phyloP scores from a whole-genome alignment of 2,113 vertebrate species.

The Elachura formosa region DNA sequence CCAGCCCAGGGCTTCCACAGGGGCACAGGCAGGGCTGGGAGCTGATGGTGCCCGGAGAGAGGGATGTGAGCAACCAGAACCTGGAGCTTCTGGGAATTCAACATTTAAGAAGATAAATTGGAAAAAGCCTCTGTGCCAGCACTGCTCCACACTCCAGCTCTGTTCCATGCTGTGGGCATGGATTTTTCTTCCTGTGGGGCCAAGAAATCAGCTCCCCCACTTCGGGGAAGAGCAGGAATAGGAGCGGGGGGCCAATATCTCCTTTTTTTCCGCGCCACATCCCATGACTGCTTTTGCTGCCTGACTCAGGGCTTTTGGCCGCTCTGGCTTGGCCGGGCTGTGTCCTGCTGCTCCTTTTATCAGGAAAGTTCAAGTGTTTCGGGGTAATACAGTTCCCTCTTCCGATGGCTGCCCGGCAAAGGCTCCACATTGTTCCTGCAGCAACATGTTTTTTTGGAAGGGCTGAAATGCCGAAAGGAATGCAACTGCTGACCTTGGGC shows the following conservation, averaged over 20 bases:
- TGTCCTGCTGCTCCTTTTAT: conserved; percentile 36
- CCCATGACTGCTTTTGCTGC: conserved; percentile 24
- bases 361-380: conserved; percentile 62
- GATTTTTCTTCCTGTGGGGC: not conserved
- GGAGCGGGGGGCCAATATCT: not conserved
- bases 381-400: conserved; percentile 39
- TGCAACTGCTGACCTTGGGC: conserved; percentile 69
- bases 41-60: fast-evolving
- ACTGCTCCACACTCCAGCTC: fast-evolving
- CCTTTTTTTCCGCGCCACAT: not conserved
- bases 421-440: conserved; percentile 50
- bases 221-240: not conserved
- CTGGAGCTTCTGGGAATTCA: not conserved
- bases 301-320: conserved; percentile 48
- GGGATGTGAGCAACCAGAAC: not conserved
- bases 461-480: conserved; percentile 59
- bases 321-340: not conserved
- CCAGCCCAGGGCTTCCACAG: not conserved
- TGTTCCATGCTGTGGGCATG: fast-evolving
- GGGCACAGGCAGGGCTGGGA: not conserved
- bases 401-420: not conserved
- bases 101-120: not conserved
- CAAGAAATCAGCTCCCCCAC: not conserved
- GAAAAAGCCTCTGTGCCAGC: not conserved
- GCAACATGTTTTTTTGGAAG: conserved; percentile 55